Evolutionary conservation across 2,113 vertebrate genomes (phyloP).

Genomic region (Eidolon helvum): DNA sequence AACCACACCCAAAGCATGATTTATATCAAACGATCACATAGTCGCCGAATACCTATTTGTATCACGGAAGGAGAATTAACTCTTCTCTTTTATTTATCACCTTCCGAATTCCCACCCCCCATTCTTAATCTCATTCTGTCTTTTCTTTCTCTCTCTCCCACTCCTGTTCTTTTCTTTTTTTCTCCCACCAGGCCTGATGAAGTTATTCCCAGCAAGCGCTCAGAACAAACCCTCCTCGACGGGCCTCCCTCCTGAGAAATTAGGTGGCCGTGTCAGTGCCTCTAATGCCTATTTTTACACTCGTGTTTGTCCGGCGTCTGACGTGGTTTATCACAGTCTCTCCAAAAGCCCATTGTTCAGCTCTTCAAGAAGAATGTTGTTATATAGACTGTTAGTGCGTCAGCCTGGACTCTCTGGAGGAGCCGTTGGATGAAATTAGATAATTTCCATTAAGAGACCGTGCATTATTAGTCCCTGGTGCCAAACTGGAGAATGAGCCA

Average conservation of each 20-base stretch:
- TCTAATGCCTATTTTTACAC: constrained; percentile 90
- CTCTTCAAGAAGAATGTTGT: constrained; percentile 91
- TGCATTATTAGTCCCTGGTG: constrained; percentile 94
- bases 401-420: constrained; percentile 87
- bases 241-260: constrained; percentile 81
- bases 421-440: constrained; percentile 92
- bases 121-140: background rate
- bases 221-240: constrained; percentile 70
- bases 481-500: constrained; percentile 88
- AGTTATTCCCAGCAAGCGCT: constrained; percentile 65
- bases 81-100: background rate
- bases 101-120: background rate
- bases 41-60: constrained; percentile 53
- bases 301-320: constrained; percentile 88
- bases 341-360: constrained; percentile 90
- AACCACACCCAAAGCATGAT: constrained; percentile 58
- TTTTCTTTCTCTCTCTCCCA: background rate
- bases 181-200: constrained; percentile 65
- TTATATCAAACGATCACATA: constrained; percentile 59
- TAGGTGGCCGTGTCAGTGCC: constrained; percentile 77
- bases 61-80: constrained; percentile 72
- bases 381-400: constrained; percentile 91
- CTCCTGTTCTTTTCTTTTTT: background rate
- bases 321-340: constrained; percentile 85
- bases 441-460: constrained; percentile 94